Evolutionary conservation across 1,140 invertebrate genomes (phyloP), one percentile per base, ranked within the genome.

Genomic region (Liolophura sinensis): DNA sequence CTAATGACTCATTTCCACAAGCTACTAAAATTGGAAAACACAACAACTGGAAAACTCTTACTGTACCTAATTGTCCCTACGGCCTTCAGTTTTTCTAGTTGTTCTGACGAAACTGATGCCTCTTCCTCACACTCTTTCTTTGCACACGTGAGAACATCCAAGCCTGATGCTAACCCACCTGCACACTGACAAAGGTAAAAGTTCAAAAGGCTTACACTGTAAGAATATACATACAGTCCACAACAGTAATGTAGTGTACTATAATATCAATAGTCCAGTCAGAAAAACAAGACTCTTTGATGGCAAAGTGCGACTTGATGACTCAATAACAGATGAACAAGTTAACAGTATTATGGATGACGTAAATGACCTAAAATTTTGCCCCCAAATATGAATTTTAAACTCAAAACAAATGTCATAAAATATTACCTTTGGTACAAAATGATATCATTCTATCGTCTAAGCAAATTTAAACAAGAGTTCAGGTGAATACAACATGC

Each of bases 81-180:
- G 62, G 79, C 72, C 65, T 78, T 79, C 18, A 86, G 71, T 22
- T 75, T 70, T 15, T 80, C 69, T 18, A 84, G 66, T 9, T 81
- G 60, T 48, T 80, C 73, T 40, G 78, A 71, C 12, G 80, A 67
- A 11, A 86, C 69, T 50, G 92, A 94, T 46, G 95, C 96, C 83
- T 98, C 96, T 85, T 98, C 96, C 68, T 91, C 90, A 15, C 94
- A 94, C 83, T 98, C 96, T 81, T 97, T 97, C 70, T 92, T 88
- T 22, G 93, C 93, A 58, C 94, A 96, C 83, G 96, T 92, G 62
- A 91, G 82, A 56, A 97, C 91, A 40, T 91, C 90, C 83, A 91
- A 92, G 14, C 93, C 94, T 51, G 94, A 93, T 56, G 93, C 92
- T 48, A 98, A 83, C 16, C 95, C 96, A 64, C 96, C 95, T 71